These are phyloP conservation scores for Lutjanus erythropterus DNA, from an alignment of 2,113 vertebrate genomes.

Conservation along the genomic window DNA sequence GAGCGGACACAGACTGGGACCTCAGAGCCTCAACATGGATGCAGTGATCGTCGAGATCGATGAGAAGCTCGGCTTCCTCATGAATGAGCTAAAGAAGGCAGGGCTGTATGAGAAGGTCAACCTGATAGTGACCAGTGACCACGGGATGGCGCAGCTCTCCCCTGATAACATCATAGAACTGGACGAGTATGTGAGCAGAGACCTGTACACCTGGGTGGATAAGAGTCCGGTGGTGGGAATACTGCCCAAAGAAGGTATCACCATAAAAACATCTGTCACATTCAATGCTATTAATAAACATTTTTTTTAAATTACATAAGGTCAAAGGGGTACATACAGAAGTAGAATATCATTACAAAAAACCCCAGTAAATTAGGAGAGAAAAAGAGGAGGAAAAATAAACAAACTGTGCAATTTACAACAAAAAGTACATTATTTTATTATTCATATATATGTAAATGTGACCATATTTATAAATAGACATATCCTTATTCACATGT, in stretches of 20 bases:
- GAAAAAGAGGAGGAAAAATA: too few species aligned
- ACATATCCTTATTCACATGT: too few species aligned
- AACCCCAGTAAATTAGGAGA: too few species aligned
- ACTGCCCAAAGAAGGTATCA: conserved; percentile 90
- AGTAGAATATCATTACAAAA: too few species aligned
- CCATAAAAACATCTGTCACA: conserved; percentile 19
- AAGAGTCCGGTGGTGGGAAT: conserved; percentile 90
- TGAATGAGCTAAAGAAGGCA: conserved; percentile 85
- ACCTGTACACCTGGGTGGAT: conserved; percentile 89
- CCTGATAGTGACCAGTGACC: conserved; percentile 93
- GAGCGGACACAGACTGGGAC: conserved; percentile 89
- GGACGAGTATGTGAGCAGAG: conserved; percentile 87
- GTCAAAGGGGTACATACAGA: too few species aligned
- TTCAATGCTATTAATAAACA: not conserved
- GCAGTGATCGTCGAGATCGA: conserved; percentile 87
- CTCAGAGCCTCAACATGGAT: conserved; percentile 89
- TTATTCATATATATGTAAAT: too few species aligned
- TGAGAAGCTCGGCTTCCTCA: conserved; percentile 90
- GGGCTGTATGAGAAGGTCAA: conserved; percentile 88
- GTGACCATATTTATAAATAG: too few species aligned
- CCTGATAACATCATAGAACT: conserved; percentile 89
- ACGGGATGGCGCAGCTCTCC: conserved; percentile 92
- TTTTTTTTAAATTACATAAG: too few species aligned
- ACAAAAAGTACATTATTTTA: too few species aligned
- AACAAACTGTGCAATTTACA: too few species aligned